These are phyloP conservation scores for Nomada hirtipes DNA, from an alignment of 2,888 invertebrate genomes.

Conservation along the genomic window DNA sequence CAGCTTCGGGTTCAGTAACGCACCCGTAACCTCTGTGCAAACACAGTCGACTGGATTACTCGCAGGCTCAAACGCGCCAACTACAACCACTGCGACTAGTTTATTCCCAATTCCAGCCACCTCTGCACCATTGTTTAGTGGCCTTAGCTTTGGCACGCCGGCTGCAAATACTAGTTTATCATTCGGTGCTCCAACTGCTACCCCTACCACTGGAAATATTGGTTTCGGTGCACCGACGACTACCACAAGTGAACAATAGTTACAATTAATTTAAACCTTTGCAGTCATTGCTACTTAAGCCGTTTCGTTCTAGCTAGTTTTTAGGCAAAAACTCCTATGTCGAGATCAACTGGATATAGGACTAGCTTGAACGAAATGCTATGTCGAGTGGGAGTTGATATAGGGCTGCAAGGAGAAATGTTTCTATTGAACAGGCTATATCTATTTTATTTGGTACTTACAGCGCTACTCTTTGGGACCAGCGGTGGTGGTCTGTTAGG, in stretches of 20 bases:
- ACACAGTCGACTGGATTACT: constrained; percentile 77
- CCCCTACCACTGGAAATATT: constrained; percentile 72
- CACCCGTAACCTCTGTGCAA: constrained; percentile 66
- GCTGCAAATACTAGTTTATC: constrained; percentile 76
- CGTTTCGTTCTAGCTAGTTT: too few relatives aligned
- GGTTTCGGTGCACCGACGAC: constrained; percentile 74
- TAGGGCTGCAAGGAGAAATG: background rate
- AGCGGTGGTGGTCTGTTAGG: constrained; percentile 75
- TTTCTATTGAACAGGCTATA: background rate
- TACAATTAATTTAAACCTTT: background rate
- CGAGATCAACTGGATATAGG: too few relatives aligned
- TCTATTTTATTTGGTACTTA: constrained; percentile 11
- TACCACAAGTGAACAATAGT: constrained; percentile 63
- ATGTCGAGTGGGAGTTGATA: too few relatives aligned
- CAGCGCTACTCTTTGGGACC: constrained; percentile 76
- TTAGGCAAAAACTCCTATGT: too few relatives aligned
- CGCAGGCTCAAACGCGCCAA: constrained; percentile 62
- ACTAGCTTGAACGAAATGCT: too few relatives aligned
- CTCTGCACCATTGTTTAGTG: constrained; percentile 70
- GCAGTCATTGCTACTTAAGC: background rate
- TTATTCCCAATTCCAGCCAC: constrained; percentile 75
- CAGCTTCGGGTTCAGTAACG: constrained; percentile 74
- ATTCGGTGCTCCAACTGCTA: constrained; percentile 78
- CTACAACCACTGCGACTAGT: constrained; percentile 65
- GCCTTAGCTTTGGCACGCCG: constrained; percentile 79